A percentile compares a stretch with the other conserved stretches of the same genome.
phyloP scores from a whole-genome alignment of 2,113 vertebrate genomes.

The Paramisgurnus dabryanus region DNA sequence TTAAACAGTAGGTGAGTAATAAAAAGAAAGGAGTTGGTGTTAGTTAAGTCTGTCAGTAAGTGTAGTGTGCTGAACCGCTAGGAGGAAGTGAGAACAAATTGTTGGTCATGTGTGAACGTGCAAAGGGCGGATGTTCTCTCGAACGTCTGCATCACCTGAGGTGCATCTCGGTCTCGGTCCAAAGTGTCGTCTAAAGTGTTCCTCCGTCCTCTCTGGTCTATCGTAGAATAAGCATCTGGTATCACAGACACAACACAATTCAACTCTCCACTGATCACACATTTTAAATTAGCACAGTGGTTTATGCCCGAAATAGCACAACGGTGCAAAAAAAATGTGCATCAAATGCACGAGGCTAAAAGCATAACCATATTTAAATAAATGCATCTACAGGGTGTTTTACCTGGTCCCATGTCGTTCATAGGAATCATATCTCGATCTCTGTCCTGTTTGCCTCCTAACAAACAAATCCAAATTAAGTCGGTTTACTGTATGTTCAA shows the following conservation, averaged over 20 bases:
- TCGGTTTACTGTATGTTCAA: background rate
- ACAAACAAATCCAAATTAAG: constrained; percentile 21
- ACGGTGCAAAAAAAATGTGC: background rate
- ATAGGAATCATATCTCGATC: constrained; percentile 94
- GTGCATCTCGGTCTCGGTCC: constrained; percentile 80
- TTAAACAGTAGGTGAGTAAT: constrained; percentile 14
- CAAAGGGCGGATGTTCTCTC: constrained; percentile 50
- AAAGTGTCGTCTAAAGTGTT: constrained; percentile 87
- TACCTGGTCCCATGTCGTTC: constrained; percentile 92
- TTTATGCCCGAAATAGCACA: background rate
- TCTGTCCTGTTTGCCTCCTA: constrained; percentile 77
- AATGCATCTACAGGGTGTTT: background rate
- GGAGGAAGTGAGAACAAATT: background rate
- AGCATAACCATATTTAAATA: background rate
- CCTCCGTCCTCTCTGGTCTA: constrained; percentile 86
- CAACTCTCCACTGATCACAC: background rate
- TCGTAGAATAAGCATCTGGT: constrained; percentile 85
- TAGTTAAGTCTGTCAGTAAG: constrained; percentile 15
- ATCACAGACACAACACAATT: background rate
- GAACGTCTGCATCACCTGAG: constrained; percentile 75
- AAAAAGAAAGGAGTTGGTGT: background rate
- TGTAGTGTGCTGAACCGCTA: background rate
- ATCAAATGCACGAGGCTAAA: background rate
- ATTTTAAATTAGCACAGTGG: background rate
- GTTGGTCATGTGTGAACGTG: constrained; percentile 47